phyloP scores from a whole-genome alignment of 2,113 vertebrate species.

The Xiphias gladius region DNA sequence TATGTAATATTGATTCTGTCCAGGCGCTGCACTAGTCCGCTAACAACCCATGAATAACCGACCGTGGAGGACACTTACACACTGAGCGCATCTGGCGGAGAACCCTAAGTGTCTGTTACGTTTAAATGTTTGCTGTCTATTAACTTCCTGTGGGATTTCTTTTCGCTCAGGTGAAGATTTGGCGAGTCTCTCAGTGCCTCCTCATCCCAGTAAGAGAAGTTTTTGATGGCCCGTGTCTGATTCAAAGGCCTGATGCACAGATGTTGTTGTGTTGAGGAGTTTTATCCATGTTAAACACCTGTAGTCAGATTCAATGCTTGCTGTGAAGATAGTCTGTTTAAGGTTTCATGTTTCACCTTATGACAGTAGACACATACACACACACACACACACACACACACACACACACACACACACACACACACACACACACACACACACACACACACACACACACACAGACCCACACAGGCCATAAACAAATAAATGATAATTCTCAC shows the following conservation, averaged over 20 bases:
- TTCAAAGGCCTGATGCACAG: slow-evolving; percentile 5
- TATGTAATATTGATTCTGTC: slow-evolving; percentile 63
- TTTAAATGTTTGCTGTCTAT: slow-evolving; percentile 46
- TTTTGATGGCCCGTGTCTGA: neutral
- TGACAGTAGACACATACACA: neutral
- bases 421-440: too few species aligned
- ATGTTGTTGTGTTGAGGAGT: neutral
- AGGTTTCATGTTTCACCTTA: neutral
- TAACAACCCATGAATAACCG: slow-evolving; percentile 65
- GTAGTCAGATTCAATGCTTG: neutral
- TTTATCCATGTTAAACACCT: slow-evolving; percentile 1
- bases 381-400: too few species aligned
- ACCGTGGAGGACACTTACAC: slow-evolving; percentile 55
- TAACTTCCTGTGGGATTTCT: slow-evolving; percentile 27
- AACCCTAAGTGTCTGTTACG: slow-evolving; percentile 26
- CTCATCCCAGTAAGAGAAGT: neutral
- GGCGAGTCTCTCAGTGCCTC: neutral
- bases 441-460: too few species aligned
- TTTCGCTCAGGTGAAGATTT: slow-evolving; percentile 35
- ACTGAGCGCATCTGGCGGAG: slow-evolving; percentile 42
- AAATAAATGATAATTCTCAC: neutral
- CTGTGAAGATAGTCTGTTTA: neutral
- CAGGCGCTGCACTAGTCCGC: slow-evolving; percentile 20
- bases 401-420: too few species aligned
- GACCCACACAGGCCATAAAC: neutral